Base-by-base conservation (phyloP, 2,888 invertebrate species). In the Ennomos fuscantarius region DNA sequence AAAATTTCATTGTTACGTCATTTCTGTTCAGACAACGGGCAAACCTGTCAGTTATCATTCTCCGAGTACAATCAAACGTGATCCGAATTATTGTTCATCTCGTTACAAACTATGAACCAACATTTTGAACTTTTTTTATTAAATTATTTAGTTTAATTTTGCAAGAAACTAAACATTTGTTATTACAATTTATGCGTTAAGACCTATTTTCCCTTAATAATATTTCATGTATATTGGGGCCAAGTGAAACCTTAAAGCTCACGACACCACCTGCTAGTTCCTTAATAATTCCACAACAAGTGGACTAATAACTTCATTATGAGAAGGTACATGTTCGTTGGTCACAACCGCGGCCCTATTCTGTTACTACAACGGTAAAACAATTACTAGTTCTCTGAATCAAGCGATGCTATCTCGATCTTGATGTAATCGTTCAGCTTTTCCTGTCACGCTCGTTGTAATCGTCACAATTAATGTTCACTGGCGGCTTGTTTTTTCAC, bases 371-470 rank as follows among this genome's bases (percentile, higher is more conserved):
- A 63, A 62, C 71, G 72, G 65, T 76, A 68, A 72, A 74, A 74
- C 76, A 84, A 85, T 84, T 75, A 76, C 69, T 46, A 59, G 68
- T 87, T 84, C 86, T 73, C 65, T 76, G 84, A 84, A 87, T 69
- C 73, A 35, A 44, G 43, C 47, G 75, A 74, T 73, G 71, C 68
- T 78, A 81, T 81, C 76, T 72, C 70, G 76, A 84, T 83, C 74
- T 72, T 73, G 78, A 78, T 79, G 70, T 76, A 81, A 86, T 86
- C 83, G 70, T 55, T 50, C 67, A 68, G 78, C 74, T 78, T 83
- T 87, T 87, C 86, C 86, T 86, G 87, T 86, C 88, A 81, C 81
- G 84, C 78, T 79, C 72, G 57, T 63, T 48, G 71, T 82, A 79
- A 83, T 81, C 63, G 70, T 60, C 60, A 44, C 76, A 76, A 80